Evolutionary conservation across 2,113 vertebrate genomes (phyloP).

Genomic region (Catharus bicknelli): DNA sequence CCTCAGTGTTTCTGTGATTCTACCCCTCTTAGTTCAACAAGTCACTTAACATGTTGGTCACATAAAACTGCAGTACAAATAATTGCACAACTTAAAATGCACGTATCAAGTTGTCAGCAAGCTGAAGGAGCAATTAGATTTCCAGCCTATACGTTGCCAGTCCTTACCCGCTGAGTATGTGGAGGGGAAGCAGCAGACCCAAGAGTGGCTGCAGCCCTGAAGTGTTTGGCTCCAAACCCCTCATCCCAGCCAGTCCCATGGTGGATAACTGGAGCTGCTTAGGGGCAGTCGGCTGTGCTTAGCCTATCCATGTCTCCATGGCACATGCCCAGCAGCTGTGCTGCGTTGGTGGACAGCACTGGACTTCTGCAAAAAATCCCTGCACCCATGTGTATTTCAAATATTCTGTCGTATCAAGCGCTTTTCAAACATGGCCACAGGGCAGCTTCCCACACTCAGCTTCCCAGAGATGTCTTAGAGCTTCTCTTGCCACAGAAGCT

Average conservation of each 20-base stretch:
- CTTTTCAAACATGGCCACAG: background rate
- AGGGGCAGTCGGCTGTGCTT: background rate
- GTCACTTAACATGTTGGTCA: background rate
- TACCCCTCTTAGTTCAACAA: background rate
- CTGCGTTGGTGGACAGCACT: background rate
- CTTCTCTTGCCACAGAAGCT: background rate
- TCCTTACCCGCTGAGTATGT: accelerated
- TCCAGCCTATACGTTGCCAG: accelerated
- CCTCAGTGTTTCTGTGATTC: background rate
- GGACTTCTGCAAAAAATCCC: background rate
- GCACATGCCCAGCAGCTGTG: accelerated
- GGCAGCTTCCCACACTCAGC: background rate
- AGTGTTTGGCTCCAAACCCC: background rate
- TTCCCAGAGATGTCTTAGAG: background rate
- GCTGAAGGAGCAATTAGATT: background rate
- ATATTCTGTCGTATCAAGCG: accelerated
- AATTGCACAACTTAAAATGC: background rate
- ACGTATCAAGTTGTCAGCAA: background rate
- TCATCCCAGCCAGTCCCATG: background rate
- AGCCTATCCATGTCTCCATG: accelerated
- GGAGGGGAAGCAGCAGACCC: background rate
- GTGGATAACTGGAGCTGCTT: background rate
- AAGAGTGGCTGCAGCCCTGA: background rate
- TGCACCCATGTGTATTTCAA: background rate
- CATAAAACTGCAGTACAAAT: background rate